Conservation (phyloP, 2,113 vertebrate species). For the Python bivittatus region DNA sequence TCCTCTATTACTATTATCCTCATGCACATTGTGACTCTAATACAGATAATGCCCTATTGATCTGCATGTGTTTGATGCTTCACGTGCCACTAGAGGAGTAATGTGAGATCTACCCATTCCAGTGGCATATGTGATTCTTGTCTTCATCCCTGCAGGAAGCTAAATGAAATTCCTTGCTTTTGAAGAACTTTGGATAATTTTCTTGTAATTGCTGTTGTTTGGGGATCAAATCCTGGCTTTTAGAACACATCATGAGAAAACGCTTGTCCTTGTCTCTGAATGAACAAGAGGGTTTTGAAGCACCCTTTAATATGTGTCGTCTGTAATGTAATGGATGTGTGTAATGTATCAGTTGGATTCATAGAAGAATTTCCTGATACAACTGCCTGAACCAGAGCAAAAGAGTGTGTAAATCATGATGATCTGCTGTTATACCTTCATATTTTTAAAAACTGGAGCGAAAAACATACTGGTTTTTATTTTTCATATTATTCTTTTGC, state of each 20-base stretch:
- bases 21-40: not conserved
- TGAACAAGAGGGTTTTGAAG: not conserved
- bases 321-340: no score
- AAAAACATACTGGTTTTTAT: not conserved
- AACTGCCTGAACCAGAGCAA: not conserved
- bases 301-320: not conserved
- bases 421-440: not conserved
- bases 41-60: not conserved
- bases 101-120: not conserved
- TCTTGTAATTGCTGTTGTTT: not conserved
- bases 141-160: not conserved
- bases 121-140: not conserved
- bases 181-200: not conserved
- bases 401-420: not conserved
- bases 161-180: not conserved
- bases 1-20: not conserved
- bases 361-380: not conserved
- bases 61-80: not conserved
- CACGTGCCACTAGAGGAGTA: not conserved
- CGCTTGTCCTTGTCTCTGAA: not conserved
- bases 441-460: not conserved
- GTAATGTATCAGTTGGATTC: not conserved
- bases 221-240: not conserved
- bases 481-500: conserved; percentile 16
- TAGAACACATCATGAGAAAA: not conserved